Evolutionary conservation across 2,888 invertebrate genomes (phyloP).

Genomic region (Microdon myrmicae): DNA sequence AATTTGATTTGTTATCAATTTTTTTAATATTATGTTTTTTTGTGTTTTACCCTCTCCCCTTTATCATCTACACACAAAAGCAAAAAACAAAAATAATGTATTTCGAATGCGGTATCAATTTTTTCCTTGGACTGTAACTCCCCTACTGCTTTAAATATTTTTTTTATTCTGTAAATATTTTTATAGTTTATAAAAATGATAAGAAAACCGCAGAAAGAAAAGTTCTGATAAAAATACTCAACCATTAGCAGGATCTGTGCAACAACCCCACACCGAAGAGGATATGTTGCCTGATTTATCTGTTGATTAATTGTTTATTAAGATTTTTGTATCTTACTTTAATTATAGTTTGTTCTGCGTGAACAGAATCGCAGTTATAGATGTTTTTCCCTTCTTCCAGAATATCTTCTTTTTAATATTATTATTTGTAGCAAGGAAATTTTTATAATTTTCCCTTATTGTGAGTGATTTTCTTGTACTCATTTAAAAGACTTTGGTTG

Average conservation of each 20-base stretch:
- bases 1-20: conserved; percentile 50
- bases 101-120: too few species aligned
- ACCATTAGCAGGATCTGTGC: conserved; percentile 4
- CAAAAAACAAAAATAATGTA: conserved; percentile 2
- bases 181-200: conserved; percentile 29
- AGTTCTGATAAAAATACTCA: conserved; percentile 29
- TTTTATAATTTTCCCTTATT: too few species aligned
- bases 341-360: conserved; percentile 1
- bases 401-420: conserved; percentile 7
- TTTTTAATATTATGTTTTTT: conserved; percentile 33
- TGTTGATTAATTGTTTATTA: conserved; percentile 17
- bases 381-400: too few species aligned
- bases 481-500: conserved; percentile 48
- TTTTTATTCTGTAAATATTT: conserved; percentile 34
- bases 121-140: conserved; percentile 3
- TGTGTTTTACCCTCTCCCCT: conserved; percentile 18
- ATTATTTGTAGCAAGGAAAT: too few species aligned
- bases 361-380: neutral
- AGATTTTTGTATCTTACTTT: conserved; percentile 18
- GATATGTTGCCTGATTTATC: conserved; percentile 10
- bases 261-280: conserved; percentile 2
- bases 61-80: conserved; percentile 32
- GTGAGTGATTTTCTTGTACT: too few species aligned
- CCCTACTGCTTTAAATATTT: conserved; percentile 1
- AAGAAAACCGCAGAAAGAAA: neutral